Conservation (phyloP, 2,113 vertebrate species). For the Hylia prasina region DNA sequence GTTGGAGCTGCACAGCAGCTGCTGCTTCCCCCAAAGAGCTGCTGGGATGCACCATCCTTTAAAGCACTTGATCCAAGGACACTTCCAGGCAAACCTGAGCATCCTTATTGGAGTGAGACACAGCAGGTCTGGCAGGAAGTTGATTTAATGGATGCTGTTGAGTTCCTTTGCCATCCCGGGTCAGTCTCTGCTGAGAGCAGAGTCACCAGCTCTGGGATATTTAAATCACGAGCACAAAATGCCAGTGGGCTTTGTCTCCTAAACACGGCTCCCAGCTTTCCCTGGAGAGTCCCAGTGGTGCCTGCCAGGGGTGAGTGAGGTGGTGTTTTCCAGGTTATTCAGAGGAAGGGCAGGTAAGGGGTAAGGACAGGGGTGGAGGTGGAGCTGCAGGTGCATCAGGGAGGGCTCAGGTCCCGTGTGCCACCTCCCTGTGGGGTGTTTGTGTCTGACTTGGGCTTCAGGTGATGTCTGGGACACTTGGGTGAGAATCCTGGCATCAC, state of each 20-base stretch:
- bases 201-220: neutral
- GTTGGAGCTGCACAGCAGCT: neutral
- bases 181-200: neutral
- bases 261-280: neutral
- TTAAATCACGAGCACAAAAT: neutral
- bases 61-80: neutral
- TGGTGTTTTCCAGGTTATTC: neutral
- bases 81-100: neutral
- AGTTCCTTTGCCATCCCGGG: neutral
- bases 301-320: neutral
- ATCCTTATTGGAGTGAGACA: neutral
- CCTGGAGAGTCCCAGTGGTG: accelerated
- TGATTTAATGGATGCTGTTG: neutral
- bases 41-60: neutral
- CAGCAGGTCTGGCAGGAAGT: neutral
- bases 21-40: neutral
- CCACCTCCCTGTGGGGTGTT: accelerated
- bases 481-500: neutral
- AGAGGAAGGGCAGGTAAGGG: neutral
- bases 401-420: accelerated
- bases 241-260: accelerated
- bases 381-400: neutral
- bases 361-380: neutral
- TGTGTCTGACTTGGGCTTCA: neutral
- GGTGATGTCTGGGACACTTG: neutral